phyloP scores from a whole-genome alignment of 2,888 invertebrate species.

The Formica aserva region DNA sequence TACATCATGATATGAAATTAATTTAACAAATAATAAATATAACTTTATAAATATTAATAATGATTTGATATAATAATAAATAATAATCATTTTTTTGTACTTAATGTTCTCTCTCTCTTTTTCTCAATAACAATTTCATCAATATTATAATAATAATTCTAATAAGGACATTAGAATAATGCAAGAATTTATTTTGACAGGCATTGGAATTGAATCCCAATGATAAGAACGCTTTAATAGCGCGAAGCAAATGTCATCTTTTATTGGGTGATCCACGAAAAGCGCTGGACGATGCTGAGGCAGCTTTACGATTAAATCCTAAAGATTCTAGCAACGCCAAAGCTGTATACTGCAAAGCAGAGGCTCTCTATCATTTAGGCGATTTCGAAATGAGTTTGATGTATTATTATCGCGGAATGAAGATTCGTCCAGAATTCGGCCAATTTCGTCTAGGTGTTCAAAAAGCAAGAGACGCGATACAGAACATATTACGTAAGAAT shows the following conservation, averaged over 20 bases:
- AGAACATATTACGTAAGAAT: conserved; percentile 90
- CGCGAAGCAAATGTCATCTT: conserved; percentile 95
- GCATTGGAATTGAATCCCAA: conserved; percentile 94
- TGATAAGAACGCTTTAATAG: conserved; percentile 94
- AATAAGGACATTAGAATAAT: neutral
- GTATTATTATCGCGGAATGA: conserved; percentile 95
- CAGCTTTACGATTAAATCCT: conserved; percentile 88
- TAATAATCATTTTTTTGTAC: neutral
- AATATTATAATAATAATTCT: neutral
- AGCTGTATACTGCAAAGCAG: conserved; percentile 95
- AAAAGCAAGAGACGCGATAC: conserved; percentile 97
- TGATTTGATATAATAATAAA: neutral
- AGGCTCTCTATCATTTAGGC: conserved; percentile 95
- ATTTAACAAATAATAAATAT: neutral
- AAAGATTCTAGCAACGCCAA: conserved; percentile 91
- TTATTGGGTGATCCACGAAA: conserved; percentile 94
- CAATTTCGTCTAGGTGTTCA: conserved; percentile 93
- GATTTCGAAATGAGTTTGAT: conserved; percentile 97
- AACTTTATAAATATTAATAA: neutral
- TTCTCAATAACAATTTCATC: neutral
- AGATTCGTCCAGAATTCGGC: conserved; percentile 93
- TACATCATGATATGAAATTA: neutral
- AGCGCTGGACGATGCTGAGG: conserved; percentile 94
- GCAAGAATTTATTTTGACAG: conserved; percentile 86
- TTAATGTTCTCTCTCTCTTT: neutral